phyloP scores from a whole-genome alignment of 2,113 vertebrate species.

The Oreochromis spilurus region DNA sequence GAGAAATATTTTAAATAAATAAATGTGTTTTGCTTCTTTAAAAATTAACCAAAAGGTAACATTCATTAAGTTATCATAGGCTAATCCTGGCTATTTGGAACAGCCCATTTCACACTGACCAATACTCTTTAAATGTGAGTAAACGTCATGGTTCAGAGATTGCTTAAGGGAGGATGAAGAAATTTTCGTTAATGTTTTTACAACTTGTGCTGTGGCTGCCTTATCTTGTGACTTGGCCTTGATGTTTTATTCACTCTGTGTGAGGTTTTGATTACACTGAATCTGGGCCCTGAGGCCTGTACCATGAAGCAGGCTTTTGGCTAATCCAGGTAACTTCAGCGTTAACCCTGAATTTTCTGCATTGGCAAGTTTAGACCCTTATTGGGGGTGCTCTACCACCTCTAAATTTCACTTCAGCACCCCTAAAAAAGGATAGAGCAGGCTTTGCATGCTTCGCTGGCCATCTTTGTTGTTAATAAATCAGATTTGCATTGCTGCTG shows the following conservation, averaged over 20 bases:
- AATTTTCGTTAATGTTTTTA: not conserved
- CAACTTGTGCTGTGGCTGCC: not conserved
- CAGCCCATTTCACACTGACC: not conserved
- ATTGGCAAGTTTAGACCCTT: not conserved
- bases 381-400: not conserved
- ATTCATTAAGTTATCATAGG: not conserved
- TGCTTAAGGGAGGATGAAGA: not conserved
- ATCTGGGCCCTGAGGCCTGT: not conserved
- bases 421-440: not conserved
- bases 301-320: not conserved
- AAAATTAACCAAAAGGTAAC: not conserved
- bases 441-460: not conserved
- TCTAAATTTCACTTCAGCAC: rapidly evolving
- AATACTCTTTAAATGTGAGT: not conserved
- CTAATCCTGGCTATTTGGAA: not conserved
- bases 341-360: not conserved
- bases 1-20: not conserved
- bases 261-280: not conserved
- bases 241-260: not conserved
- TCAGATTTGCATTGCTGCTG: not conserved
- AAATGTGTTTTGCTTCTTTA: not conserved
- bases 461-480: rapidly evolving
- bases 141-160: not conserved
- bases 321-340: not conserved
- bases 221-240: not conserved